These are phyloP conservation scores for Onychostruthus taczanowskii DNA, from an alignment of 2,113 vertebrate species.

Conservation along the genomic window DNA sequence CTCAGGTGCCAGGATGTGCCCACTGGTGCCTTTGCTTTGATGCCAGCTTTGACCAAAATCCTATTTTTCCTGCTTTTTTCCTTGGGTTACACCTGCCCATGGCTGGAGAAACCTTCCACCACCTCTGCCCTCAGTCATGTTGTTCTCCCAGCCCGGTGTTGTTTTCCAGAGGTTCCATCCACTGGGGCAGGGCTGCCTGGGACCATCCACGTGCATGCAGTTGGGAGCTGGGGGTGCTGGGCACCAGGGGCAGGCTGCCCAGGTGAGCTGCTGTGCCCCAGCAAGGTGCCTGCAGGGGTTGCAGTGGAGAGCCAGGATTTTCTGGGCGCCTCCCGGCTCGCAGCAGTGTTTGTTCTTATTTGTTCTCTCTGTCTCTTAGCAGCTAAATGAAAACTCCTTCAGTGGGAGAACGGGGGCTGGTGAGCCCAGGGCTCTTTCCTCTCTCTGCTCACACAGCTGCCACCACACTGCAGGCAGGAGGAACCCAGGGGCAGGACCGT, in stretches of 20 bases:
- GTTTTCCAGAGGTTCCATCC: background rate
- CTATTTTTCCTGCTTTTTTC: background rate
- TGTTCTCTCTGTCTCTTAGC: conserved; percentile 61
- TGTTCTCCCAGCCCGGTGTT: background rate
- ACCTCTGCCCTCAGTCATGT: accelerated
- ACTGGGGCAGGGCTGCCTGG: accelerated
- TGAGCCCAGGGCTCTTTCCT: background rate
- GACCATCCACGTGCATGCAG: accelerated
- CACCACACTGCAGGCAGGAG: accelerated
- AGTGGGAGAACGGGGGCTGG: background rate
- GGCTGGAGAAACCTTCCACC: accelerated
- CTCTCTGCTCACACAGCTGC: background rate
- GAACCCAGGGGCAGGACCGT: accelerated
- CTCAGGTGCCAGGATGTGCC: background rate
- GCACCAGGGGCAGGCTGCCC: background rate
- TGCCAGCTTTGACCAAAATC: background rate
- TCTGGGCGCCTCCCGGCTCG: background rate
- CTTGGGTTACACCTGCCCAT: accelerated
- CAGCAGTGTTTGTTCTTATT: conserved; percentile 60
- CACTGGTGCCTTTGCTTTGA: background rate
- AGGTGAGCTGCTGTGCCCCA: background rate
- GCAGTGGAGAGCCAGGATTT: background rate
- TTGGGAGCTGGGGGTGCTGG: background rate
- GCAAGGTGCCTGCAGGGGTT: background rate
- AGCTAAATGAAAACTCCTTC: conserved; percentile 30